Base-by-base conservation (phyloP, 2,113 vertebrate genomes). In the Ploceus nigricollis region DNA sequence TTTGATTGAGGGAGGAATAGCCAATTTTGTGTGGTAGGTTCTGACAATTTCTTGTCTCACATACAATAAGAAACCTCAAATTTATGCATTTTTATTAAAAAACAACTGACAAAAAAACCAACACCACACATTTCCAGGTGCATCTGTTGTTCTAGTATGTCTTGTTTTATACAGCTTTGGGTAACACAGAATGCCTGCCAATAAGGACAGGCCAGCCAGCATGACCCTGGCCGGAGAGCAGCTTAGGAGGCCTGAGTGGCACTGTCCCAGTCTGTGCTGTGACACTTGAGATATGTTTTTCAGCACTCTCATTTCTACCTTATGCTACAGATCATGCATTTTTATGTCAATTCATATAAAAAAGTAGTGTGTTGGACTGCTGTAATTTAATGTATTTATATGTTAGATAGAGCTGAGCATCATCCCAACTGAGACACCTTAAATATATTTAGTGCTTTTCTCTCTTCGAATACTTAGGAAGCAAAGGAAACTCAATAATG, bases 71-170 rank as follows among this genome's bases (percentile, higher is more conserved):
- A 54, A 68, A 21, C 11, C 40, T 3, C 13, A 47, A 56, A 48
- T 6, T 20, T 42, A 33, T 20, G 4, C 13, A 22, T 54, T 90
- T 82, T 56, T 54, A 30, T 39, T 65, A 8, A 63, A 87, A 90
- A 10, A 1, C 16, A 83, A n/a, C 1, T 5, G 25, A 60, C 9
- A 1, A 27, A 48, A 18, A 3, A 0, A 64, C 4, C 17, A 37
- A 0, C 1, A 5, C 14, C 7, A 33, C 6, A 28, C 25, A 5
- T 10, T 71, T 64, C 10, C 10, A 37, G 56, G 33, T 65, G 33
- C 24, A 7, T 33, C 12, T 39, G 3, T 33, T 87, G 5, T 85
- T 73, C 27, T 83, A 51, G 8, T 30, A 37, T 8, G 9, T 64
- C 50, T 60, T 64, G 15, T 80, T 85, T 57, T 65, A 14, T 54